Percentiles rank a stretch among this genome's conserved stretches.
phyloP scores from a whole-genome alignment of 1,140 invertebrate genomes.

The Phymorhynchus buccinoides region DNA sequence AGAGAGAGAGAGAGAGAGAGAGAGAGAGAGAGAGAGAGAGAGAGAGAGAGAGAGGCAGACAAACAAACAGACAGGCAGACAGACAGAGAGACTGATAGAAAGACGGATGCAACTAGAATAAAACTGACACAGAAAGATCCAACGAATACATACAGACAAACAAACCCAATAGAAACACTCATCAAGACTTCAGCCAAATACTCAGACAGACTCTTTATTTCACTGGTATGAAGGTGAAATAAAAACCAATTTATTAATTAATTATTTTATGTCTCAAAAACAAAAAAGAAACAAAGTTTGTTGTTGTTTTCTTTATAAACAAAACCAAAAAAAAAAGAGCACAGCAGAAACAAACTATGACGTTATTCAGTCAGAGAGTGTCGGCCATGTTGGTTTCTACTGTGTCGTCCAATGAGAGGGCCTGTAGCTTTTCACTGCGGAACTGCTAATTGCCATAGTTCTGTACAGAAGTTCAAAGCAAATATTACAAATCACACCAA shows the following conservation, averaged over 20 bases:
- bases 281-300: not conserved
- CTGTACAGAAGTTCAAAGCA: conserved; percentile 13
- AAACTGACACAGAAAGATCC: not conserved
- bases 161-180: not conserved
- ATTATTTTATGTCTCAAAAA: conserved; percentile 19
- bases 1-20: not conserved
- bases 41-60: not conserved
- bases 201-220: conserved; percentile 40
- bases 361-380: not conserved
- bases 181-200: not conserved
- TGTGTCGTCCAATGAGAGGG: conserved; percentile 38
- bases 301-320: too few species aligned
- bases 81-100: not conserved
- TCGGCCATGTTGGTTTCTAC: conserved; percentile 25
- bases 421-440: conserved; percentile 26
- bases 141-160: not conserved
- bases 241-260: conserved; percentile 25
- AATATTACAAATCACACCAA: conserved; percentile 28
- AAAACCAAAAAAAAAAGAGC: conserved; percentile 20
- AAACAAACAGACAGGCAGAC: not conserved
- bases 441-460: conserved; percentile 32
- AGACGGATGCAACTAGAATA: not conserved
- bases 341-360: conserved; percentile 28
- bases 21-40: not conserved
- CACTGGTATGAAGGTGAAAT: conserved; percentile 40